Evolutionary conservation across 2,113 vertebrate species (phyloP), one percentile per base, ranked within the genome.

Genomic region (Vimba vimba): DNA sequence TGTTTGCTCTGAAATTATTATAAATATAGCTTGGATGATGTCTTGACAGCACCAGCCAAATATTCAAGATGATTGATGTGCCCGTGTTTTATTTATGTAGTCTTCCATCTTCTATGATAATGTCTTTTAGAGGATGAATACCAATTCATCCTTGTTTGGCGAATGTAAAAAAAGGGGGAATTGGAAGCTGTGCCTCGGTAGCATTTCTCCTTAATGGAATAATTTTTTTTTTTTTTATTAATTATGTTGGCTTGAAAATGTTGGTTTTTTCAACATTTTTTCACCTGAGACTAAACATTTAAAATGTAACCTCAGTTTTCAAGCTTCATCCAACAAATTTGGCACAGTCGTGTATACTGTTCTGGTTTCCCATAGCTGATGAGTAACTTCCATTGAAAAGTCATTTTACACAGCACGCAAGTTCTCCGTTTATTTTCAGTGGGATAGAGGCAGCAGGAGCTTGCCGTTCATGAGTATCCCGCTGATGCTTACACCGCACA

Each of bases 61-160:
- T 92, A 92, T 92, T 93, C 91, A 85, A 87, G 87, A 88, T 94
- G 93, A 95, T 94, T 94, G 93, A 94, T 95, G 93, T 87, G 84
- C 90, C 89, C 80, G 80, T 79, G 73, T 39, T 47, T 85, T 89
- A 80, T 82, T 89, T 36, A 77, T 64, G 79, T 85, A 68, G 86
- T 87, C 83, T 83, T 84, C 89, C 52, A 73, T 89, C 76, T 89
- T 25, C 73, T 89, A 90, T 91, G 85, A 91, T 83, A 89, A 91
- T 64, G 87, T 52, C 3, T 69, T 75, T 87, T 87, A 90, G 88
- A 90, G 87, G 88, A 85, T 85, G 74, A 85, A 81, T 59, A 80
- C 43, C 52, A 85, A 82, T 69, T 86, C 36, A 59, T 69, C 59
- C 43, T 71, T 79, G 8, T 50, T 47, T 75, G 57, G 9, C 10